Evolutionary conservation across 1,140 invertebrate genomes (phyloP), one percentile per base, ranked within the genome.

Genomic region (Zaprionus africanus): DNA sequence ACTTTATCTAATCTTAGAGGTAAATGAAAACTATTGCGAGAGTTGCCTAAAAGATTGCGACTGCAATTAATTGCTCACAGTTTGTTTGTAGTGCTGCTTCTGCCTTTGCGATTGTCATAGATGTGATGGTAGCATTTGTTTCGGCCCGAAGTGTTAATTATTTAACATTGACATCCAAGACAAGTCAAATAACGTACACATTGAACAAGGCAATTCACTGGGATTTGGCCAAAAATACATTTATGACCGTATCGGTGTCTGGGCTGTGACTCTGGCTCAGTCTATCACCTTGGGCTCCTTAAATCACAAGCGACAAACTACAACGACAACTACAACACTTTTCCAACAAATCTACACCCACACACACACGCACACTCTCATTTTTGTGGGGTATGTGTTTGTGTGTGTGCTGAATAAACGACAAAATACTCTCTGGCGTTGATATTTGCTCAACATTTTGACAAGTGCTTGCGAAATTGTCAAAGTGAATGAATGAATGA

Each of bases 151-250:
- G 78, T 87, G 83, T 78, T 78, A 87, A 87, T 74, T 74, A 61
- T 19, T 83, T 81, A 87, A 81, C 81, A 87, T 87, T 87, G 81
- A 88, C 78, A 78, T 60, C 58, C 68, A 82, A 71, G n/a, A 58
- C 11, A 3, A n/a, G 15, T 26, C 28, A 46, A 71, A 57, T 26
- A 36, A 64, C 5, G 22, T 36, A 22, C 22, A 67, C 22, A 22
- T 49, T 56, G 36, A 59, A 58, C 43, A 58, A 65, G 56, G 26
- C 54, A 60, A 76, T 46, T 72, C 46, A 34, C 26, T 76, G 59
- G 62, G 67, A 64, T 31, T 71, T 70, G 34, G 26, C 26, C 62
- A 72, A 72, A 69, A 61, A 62, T 66, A 51, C 57, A 58, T 65
- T 43, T 61, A 60, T 71, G 56, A 58, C 61, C 61, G 46, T 56